These are phyloP conservation scores for Temnopleurus reevesii DNA, from an alignment of 53 echinoderm and acorn worm genomes.

Conservation along the genomic window DNA sequence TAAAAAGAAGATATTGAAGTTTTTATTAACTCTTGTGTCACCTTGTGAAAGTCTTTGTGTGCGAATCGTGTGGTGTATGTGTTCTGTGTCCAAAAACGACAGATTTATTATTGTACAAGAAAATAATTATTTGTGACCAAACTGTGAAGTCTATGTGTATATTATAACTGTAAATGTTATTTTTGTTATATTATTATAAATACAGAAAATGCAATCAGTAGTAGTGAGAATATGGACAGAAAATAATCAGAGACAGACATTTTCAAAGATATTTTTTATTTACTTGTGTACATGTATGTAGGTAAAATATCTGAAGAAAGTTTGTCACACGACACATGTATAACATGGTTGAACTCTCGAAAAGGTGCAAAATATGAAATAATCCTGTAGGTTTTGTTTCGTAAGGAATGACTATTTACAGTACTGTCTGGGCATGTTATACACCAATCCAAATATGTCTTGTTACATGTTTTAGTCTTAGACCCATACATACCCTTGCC, in stretches of 20 bases:
- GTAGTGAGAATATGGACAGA: constrained; percentile 27
- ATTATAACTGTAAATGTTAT: constrained; percentile 63
- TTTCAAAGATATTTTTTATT: not conserved
- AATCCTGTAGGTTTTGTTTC: not conserved
- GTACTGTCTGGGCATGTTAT: constrained; percentile 21
- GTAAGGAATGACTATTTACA: constrained; percentile 2
- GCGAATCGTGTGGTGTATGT: constrained; percentile 62
- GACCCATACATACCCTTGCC: constrained; percentile 15
- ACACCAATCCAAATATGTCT: constrained; percentile 10
- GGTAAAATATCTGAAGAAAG: not conserved
- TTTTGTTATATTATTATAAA: constrained; percentile 62
- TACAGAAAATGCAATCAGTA: constrained; percentile 61
- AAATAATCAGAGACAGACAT: not conserved
- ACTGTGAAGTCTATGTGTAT: constrained; percentile 56
- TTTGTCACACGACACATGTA: not conserved
- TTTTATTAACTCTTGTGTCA: constrained; percentile 52
- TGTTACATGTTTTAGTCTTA: constrained; percentile 6
- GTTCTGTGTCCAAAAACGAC: constrained; percentile 52
- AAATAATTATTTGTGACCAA: constrained; percentile 62
- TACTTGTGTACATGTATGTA: not conserved
- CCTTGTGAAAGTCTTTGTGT: constrained; percentile 60
- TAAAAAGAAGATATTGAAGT: constrained; percentile 34
- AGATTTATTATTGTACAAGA: constrained; percentile 59
- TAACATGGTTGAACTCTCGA: constrained; percentile 2
- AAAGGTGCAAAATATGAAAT: constrained; percentile 40